Evolutionary conservation across 2,888 invertebrate genomes (phyloP), one percentile per base, ranked within the genome.

Genomic region (Tetramorium bicarinatum): DNA sequence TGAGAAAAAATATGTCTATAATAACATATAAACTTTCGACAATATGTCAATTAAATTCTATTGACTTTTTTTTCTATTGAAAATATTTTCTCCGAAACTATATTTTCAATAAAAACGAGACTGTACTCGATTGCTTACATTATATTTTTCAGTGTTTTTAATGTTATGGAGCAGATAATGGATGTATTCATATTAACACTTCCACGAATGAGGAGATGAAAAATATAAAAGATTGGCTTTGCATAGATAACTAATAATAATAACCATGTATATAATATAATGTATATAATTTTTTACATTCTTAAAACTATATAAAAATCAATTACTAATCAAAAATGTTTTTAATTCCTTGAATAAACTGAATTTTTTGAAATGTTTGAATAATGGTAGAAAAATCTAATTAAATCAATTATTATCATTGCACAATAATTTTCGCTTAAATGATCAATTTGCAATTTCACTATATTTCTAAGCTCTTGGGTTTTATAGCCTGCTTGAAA

Each of bases 1-100:
- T 52, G 4, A 9, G 8, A 34, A 34, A 56, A 66, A 71, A 29
- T 56, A 0, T 44, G 15, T 34, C 29, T n/a, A 41, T 7, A 11
- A 13, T 44, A 67, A 69, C n/a, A 29, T 13, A 41, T 29, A 76
- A 54, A 77, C 7, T 72, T 71, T 47, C 34, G 47, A 79, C 66
- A 52, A 52, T 25, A 56, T 52, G 6, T 4, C 54, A 77, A 77
- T 77, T 44, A 29, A 71, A 34, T 38, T 41, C 7, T 56, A 13
- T 34, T 15, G 7, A 69, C 2, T 56, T 44, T 69, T 69, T 34
- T 34, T 69, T 44, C 47, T 41, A 38, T 29, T n/a, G 15, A 59
- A 47, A 47, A 71, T 47, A 54, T n/a, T 3, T 77, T 29, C 47
- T 9, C 15, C 29, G 8, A 21, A 15, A 41, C 15, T 34, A 56